Conservation (phyloP, 2,113 vertebrate genomes). For the Trematocara variabile region DNA sequence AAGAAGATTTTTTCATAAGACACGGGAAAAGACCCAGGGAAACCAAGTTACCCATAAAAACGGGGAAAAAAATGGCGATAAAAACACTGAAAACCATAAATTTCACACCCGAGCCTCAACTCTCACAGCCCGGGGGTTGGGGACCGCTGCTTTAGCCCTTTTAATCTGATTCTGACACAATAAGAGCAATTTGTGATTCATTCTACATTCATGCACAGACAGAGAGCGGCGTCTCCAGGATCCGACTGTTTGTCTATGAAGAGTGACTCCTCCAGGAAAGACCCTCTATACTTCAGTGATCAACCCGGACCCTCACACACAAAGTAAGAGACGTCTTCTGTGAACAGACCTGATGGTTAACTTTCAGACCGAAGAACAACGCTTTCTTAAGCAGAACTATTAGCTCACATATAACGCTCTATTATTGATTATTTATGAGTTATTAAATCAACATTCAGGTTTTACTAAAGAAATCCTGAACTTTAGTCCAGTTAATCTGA, state of each 20-base stretch:
- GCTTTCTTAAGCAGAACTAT: background rate
- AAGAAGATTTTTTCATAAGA: fast-evolving
- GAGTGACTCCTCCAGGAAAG: background rate
- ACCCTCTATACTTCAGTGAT: background rate
- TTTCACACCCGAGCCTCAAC: background rate
- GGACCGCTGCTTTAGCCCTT: fast-evolving
- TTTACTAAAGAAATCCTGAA: too few relatives aligned
- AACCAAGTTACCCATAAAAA: background rate
- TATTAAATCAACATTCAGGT: too few relatives aligned
- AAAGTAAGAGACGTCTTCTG: fast-evolving
- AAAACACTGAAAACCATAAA: background rate
- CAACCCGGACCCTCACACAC: fast-evolving
- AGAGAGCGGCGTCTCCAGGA: background rate
- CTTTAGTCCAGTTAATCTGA: too few relatives aligned
- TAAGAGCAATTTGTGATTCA: too few relatives aligned
- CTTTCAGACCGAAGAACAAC: fast-evolving
- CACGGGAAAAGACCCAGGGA: background rate
- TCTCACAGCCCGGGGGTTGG: fast-evolving
- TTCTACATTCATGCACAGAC: background rate
- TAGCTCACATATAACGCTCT: fast-evolving
- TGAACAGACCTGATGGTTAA: fast-evolving
- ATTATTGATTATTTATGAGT: too few relatives aligned
- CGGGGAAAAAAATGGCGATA: fast-evolving
- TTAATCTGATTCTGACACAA: background rate
- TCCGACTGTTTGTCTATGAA: background rate